phyloP scores from a whole-genome alignment of 2,113 vertebrate genomes.

The Sclerurus mexicanus region DNA sequence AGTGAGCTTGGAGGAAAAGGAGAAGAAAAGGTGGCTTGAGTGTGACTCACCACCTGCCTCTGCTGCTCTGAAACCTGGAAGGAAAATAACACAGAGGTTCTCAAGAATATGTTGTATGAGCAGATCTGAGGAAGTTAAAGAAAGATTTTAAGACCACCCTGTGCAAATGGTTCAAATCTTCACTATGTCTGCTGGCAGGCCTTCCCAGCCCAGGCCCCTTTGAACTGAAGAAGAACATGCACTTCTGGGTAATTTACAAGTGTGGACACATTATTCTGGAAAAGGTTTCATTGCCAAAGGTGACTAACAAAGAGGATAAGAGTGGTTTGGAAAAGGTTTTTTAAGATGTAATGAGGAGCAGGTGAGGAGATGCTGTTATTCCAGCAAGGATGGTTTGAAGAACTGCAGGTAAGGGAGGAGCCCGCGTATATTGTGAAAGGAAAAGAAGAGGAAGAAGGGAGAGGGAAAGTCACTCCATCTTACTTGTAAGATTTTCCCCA shows the following conservation, averaged over 20 bases:
- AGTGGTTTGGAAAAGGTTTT: background rate
- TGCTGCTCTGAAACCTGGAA: background rate
- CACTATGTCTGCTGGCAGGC: background rate
- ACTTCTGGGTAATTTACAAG: background rate
- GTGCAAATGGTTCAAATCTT: background rate
- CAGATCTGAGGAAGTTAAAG: background rate
- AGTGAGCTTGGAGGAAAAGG: background rate
- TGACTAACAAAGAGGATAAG: background rate
- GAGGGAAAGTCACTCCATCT: background rate
- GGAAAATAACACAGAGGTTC: background rate
- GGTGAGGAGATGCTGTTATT: background rate
- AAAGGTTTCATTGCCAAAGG: background rate
- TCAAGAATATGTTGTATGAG: background rate
- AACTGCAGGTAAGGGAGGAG: background rate
- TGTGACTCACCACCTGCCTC: background rate
- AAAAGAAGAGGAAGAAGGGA: background rate
- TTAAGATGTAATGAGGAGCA: background rate
- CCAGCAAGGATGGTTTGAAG: background rate
- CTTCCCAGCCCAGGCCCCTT: fast-evolving
- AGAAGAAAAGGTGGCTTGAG: background rate
- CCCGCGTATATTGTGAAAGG: background rate
- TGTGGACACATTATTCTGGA: background rate
- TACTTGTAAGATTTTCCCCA: background rate
- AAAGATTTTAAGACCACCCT: background rate
- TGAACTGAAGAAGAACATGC: background rate